phyloP scores from a whole-genome alignment of 2,888 invertebrate genomes.

The Bruchidius siliquastri region DNA sequence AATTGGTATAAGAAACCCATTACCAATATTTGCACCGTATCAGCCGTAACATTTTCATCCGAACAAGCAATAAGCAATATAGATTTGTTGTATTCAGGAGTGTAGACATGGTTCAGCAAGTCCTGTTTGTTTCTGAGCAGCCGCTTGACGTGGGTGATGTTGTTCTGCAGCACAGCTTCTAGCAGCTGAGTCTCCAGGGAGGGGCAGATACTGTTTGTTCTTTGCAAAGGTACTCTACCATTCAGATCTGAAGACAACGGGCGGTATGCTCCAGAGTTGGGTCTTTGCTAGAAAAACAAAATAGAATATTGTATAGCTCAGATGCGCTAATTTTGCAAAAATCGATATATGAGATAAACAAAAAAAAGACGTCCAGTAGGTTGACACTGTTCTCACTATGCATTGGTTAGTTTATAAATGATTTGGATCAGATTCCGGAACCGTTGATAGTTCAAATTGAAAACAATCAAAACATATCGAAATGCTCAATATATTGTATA shows the following conservation, averaged over 20 bases:
- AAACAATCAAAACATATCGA: too few species aligned
- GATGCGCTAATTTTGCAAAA: too few species aligned
- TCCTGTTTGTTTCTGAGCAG: slow-evolving; percentile 50
- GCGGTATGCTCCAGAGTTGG: not conserved
- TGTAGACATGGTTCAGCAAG: slow-evolving; percentile 54
- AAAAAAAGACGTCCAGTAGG: too few species aligned
- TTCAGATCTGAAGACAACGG: not conserved
- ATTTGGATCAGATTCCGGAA: too few species aligned
- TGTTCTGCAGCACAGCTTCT: slow-evolving; percentile 52
- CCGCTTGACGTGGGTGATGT: slow-evolving; percentile 51
- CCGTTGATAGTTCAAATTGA: too few species aligned
- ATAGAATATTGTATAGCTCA: too few species aligned
- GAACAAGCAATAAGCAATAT: slow-evolving; percentile 48
- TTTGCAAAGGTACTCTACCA: not conserved
- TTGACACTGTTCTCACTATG: too few species aligned
- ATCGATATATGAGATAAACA: too few species aligned
- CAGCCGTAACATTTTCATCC: slow-evolving; percentile 52
- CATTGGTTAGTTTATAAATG: too few species aligned
- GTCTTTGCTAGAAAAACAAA: not conserved
- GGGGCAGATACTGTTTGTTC: slow-evolving; percentile 38
- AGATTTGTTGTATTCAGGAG: slow-evolving; percentile 52
- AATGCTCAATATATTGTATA: too few species aligned
- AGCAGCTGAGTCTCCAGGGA: slow-evolving; percentile 44
- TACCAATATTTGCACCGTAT: slow-evolving; percentile 54
- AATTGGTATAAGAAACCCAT: not conserved